These are phyloP conservation scores for Acanthornis magna DNA, from an alignment of 2,797 vertebrate species.

Conservation along the genomic window DNA sequence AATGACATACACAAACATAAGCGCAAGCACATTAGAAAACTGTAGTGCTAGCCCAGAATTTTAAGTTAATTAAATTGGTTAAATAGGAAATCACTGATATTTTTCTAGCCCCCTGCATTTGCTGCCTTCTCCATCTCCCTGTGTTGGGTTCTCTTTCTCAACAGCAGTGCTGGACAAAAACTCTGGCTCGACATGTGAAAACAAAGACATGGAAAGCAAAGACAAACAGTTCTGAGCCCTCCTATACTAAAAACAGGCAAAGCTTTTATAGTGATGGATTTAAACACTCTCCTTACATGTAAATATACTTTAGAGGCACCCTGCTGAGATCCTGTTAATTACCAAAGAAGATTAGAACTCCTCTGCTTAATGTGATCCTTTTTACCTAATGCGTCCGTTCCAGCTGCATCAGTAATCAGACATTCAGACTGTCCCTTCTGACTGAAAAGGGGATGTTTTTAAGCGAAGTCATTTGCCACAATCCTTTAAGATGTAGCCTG, in stretches of 20 bases:
- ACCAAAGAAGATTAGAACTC: constrained; percentile 75
- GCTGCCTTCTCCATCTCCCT: neutral
- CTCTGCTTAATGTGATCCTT: constrained; percentile 60
- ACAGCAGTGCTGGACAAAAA: constrained; percentile 48
- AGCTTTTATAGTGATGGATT: constrained; percentile 41
- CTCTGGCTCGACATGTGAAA: constrained; percentile 53
- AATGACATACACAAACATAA: neutral
- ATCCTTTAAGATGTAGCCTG: constrained; percentile 80
- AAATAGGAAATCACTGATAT: neutral
- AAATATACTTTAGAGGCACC: constrained; percentile 65
- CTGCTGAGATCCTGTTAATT: constrained; percentile 76
- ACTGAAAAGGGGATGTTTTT: constrained; percentile 79
- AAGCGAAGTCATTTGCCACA: constrained; percentile 74
- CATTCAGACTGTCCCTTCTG: constrained; percentile 71
- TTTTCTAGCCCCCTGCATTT: neutral
- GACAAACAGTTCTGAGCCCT: constrained; percentile 39
- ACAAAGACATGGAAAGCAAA: constrained; percentile 69
- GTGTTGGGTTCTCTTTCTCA: neutral
- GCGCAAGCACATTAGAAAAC: neutral
- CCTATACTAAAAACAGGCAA: neutral
- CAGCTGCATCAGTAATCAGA: constrained; percentile 71
- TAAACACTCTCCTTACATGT: constrained; percentile 49
- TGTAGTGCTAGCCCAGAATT: neutral
- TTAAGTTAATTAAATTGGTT: neutral
- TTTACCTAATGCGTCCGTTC: constrained; percentile 47